Evolutionary conservation across 2,797 vertebrate genomes (phyloP).

Genomic region (Pseudopleuronectes americanus): DNA sequence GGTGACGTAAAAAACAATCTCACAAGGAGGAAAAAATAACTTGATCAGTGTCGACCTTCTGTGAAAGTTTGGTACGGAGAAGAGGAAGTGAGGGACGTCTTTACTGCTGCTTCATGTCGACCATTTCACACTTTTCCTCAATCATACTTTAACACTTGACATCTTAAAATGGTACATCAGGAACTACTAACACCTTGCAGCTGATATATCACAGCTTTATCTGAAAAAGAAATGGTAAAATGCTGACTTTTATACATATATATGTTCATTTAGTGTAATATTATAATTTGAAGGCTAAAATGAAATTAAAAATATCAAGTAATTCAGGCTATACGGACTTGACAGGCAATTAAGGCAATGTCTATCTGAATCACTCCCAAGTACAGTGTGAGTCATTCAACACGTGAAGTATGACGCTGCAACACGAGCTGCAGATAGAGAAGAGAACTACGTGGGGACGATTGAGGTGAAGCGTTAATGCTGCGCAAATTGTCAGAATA

Average conservation of each 20-base stretch:
- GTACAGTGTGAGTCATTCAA: constrained; percentile 12
- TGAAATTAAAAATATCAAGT: not conserved
- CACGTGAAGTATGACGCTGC: constrained; percentile 34
- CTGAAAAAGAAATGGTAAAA: not conserved
- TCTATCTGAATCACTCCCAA: not conserved
- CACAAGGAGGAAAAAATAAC: constrained; percentile 11
- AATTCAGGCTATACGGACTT: no score
- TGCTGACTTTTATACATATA: not conserved
- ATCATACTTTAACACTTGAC: constrained; percentile 1
- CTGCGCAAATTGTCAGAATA: constrained; percentile 33
- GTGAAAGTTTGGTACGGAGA: constrained; percentile 7
- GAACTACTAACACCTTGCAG: not conserved
- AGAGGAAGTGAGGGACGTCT: constrained; percentile 8
- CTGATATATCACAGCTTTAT: not conserved
- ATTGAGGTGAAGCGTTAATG: constrained; percentile 26
- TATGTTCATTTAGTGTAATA: not conserved
- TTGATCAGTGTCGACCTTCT: constrained; percentile 6
- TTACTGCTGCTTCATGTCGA: not conserved
- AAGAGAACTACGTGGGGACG: constrained; percentile 25
- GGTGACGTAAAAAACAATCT: constrained; percentile 10
- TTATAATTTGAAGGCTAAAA: not conserved
- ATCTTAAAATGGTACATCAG: not conserved
- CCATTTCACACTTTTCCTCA: constrained; percentile 7
- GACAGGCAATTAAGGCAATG: not conserved
- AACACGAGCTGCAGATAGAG: constrained; percentile 27